Evolutionary conservation across 2,797 vertebrate species (phyloP), one percentile per base, ranked within the genome.

Genomic region (Sibirionetta formosa): DNA sequence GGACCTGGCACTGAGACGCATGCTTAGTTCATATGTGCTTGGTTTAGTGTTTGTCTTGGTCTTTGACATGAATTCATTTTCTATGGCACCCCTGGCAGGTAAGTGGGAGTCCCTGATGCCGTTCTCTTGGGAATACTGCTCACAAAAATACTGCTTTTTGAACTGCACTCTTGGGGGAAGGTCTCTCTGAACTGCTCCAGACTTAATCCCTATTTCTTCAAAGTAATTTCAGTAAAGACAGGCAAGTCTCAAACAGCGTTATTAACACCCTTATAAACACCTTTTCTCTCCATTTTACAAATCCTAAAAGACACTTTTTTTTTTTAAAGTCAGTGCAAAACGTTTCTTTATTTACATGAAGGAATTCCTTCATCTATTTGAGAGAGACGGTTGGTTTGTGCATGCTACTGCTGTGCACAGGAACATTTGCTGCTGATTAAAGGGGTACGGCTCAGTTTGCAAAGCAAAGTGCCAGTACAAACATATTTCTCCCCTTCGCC

Each of bases 401-500:
- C 6, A 1, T 42, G 5, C 5, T 61, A 31, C 65, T 86, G 80
- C 89, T 66, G 42, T 16, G 57, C 65, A 10, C 38, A 33, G 56
- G 53, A 85, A 48, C 68, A 29, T 89, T 91, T 73, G 57, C 60
- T 95, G 69, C 66, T 79, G 78, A 88, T 91, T 60, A 86, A 29
- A 90, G 63, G 24, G 22, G 50, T 80, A 38, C 17, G 12, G 78
- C 31, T 94, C 53, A 61, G 63, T 78, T 71, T 80, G 81, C 70
- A 90, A 64, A 82, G 53, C 31, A 56, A 87, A 88, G 64, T 17
- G 8, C 73, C 82, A 65, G 44, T 64, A 44, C 14, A 88, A 96
- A 91, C 12, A 12, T 33, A 89, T 95, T 94, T 94, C 56, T 81
- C 31, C 53, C 48, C 70, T 96, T 93, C 4, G 19, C 94, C 70